Base-by-base conservation (phyloP, 1,140 invertebrate species). In the Euglossa dilemma region DNA sequence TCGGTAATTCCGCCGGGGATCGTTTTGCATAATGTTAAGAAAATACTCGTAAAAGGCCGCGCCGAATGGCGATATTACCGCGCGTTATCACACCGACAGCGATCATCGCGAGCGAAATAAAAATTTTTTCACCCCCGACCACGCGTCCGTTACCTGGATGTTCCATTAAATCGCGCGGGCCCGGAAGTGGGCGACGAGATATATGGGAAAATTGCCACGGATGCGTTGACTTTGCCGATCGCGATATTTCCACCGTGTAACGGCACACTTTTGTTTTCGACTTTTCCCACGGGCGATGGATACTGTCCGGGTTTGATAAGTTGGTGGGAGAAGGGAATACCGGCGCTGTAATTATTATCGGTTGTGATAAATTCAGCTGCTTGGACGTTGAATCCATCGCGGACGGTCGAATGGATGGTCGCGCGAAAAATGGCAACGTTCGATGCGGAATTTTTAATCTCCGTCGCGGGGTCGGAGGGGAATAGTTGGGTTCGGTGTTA, bases 21-120 rank as follows among this genome's bases (percentile, higher is more conserved):
- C 87, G 80, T 89, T 89, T 88, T 88, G 87, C 88, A 89, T 89
- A 89, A 89, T 80, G 81, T 86, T 89, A 89, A 89, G 87, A 88
- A 89, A 89, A 89, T 84, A 83, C 84, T 69, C 63, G 78, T 84
- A 75, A 89, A 84, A 84, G 87, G 43, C 61, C 54, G 18, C 28
- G 54, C 43, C 18, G 52, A 77, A 71, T 52, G 52, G 23, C 54
- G 78, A 83, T 87, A 81, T 61, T 64, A 36, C 52, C 36, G n/a
- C 56, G 74, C 63, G 63, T 88, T 87, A 78, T 71, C 25, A 79
- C 79, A 78, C 52, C n/a, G 47, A 43, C 66, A 36, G 18, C 28
- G 16, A 73, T 80, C 56, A 52, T 78, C 23, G 52, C n/a, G 11
- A 16, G 9, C 0, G 36, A 23, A 9, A 57, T 50, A 71, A 71